Evolutionary conservation across 2,888 invertebrate genomes (phyloP).

Genomic region (Acleris holmiana): DNA sequence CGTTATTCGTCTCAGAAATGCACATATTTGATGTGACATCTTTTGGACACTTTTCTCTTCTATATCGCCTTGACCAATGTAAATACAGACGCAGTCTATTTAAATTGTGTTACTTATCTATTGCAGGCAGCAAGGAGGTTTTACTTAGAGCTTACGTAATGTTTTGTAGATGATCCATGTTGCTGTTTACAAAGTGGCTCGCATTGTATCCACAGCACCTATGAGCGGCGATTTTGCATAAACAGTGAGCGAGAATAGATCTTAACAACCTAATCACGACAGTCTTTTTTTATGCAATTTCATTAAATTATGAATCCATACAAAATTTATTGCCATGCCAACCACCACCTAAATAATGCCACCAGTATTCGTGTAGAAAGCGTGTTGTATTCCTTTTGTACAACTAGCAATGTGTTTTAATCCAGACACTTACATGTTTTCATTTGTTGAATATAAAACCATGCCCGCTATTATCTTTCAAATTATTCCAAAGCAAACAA

Average conservation of each 20-base stretch:
- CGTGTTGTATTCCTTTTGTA: too few species aligned
- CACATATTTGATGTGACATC: too few species aligned
- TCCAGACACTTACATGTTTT: not conserved
- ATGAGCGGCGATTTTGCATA: slow-evolving; percentile 14
- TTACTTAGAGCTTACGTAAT: slow-evolving; percentile 37
- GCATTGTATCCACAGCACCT: slow-evolving; percentile 10
- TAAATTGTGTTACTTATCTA: not conserved
- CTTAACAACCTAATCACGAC: not conserved
- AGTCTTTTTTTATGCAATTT: slow-evolving; percentile 11
- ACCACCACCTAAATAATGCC: not conserved
- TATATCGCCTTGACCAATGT: too few species aligned
- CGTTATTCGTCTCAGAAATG: too few species aligned
- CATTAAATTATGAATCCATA: slow-evolving; percentile 14
- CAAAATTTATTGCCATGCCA: not conserved
- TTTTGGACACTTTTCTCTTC: too few species aligned
- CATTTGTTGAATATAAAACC: slow-evolving; percentile 1
- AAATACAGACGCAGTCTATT: too few species aligned
- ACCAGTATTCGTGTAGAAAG: not conserved
- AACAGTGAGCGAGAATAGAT: slow-evolving; percentile 6
- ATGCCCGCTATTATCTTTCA: slow-evolving; percentile 3
- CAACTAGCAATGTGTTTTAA: too few species aligned
- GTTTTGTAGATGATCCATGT: slow-evolving; percentile 31
- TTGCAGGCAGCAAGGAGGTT: slow-evolving; percentile 7
- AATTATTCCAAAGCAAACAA: slow-evolving; percentile 13
- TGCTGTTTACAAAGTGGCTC: slow-evolving; percentile 28